Evolutionary conservation across 2,113 vertebrate species (phyloP).

Genomic region (Serilophus lunatus): DNA sequence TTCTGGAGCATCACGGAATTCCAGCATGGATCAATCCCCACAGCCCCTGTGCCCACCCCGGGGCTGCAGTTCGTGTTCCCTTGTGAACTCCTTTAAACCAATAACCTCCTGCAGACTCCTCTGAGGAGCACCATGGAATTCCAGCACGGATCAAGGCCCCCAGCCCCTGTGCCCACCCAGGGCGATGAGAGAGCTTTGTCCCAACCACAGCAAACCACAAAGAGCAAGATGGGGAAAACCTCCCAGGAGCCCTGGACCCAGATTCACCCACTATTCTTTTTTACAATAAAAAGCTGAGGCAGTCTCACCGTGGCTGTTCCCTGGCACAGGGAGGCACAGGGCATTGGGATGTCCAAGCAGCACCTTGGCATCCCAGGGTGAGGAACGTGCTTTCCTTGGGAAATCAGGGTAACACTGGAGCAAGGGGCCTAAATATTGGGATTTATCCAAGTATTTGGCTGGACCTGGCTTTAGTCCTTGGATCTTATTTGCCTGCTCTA

Average conservation of each 20-base stretch:
- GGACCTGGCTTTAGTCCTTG: neutral
- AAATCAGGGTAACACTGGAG: fast-evolving
- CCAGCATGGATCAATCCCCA: neutral
- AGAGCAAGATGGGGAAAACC: neutral
- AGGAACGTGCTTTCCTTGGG: neutral
- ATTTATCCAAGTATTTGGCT: neutral
- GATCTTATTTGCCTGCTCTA: neutral
- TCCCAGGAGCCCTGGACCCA: neutral
- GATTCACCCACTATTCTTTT: fast-evolving
- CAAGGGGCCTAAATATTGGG: neutral
- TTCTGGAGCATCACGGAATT: fast-evolving
- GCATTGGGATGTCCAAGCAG: fast-evolving
- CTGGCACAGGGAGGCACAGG: neutral
- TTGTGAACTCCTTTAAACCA: neutral
- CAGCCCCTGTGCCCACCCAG: neutral
- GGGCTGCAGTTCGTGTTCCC: fast-evolving
- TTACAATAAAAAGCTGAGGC: neutral
- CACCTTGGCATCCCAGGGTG: fast-evolving
- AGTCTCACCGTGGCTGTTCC: fast-evolving
- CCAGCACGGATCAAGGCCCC: neutral
- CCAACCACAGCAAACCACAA: neutral
- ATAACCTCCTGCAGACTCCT: neutral
- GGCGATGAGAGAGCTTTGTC: neutral
- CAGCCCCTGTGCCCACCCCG: neutral
- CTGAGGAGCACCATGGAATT: fast-evolving